phyloP scores from a whole-genome alignment of 2,888 invertebrate species.

The Parasteatoda lunata region DNA sequence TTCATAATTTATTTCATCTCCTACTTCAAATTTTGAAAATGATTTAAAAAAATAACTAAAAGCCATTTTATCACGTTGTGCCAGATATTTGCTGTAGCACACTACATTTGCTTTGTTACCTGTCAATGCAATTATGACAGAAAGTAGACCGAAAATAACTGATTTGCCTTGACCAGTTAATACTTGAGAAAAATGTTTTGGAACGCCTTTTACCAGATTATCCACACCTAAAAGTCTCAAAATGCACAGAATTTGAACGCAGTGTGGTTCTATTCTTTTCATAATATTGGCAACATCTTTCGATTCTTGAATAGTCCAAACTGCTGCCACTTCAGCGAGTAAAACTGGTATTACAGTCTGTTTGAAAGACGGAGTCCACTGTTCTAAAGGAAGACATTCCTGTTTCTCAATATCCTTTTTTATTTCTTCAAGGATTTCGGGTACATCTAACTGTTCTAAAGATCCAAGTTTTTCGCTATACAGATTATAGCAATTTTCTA shows the following conservation, averaged over 20 bases:
- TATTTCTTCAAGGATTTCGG: not conserved
- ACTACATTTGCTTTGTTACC: not conserved
- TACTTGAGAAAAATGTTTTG: not conserved
- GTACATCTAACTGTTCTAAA: not conserved
- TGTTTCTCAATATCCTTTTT: not conserved
- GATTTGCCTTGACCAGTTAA: not conserved
- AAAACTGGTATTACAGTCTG: not conserved
- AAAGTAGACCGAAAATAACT: not conserved
- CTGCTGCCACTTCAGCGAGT: not conserved
- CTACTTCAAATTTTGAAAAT: not conserved
- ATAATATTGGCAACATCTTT: not conserved
- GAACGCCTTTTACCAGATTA: not conserved
- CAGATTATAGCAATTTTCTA: not conserved
- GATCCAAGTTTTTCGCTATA: not conserved
- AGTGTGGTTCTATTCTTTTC: not conserved
- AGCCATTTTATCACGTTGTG: not conserved
- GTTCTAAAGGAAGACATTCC: not conserved
- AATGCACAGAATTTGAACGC: not conserved
- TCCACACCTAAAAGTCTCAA: not conserved
- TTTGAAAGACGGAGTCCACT: not conserved
- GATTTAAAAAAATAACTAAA: not conserved
- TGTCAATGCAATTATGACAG: not conserved
- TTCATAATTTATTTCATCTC: not conserved
- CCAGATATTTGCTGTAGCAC: not conserved
- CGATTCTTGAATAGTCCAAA: not conserved